phyloP scores from a whole-genome alignment of 2,113 vertebrate species.

The Motacilla alba region DNA sequence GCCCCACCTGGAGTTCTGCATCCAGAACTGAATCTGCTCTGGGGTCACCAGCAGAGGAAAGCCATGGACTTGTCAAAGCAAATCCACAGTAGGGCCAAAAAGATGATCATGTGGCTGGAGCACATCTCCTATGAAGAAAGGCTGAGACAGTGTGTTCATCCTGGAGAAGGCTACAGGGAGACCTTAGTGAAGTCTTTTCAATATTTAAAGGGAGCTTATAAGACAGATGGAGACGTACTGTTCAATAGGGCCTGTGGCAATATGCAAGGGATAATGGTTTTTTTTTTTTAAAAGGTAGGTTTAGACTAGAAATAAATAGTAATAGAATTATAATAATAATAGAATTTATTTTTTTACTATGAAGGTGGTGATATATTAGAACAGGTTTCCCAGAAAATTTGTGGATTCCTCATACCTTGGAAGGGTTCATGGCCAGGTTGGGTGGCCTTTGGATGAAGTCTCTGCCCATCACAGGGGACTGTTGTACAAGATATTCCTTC shows the following conservation, averaged over 20 bases:
- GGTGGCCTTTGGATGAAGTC: background rate
- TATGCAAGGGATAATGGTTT: background rate
- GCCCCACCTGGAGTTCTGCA: no score
- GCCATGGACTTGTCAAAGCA: accelerated
- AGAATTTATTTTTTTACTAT: background rate
- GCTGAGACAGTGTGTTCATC: background rate
- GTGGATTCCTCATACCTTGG: background rate
- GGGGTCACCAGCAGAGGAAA: background rate
- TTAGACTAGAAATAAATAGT: background rate
- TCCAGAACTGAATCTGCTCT: background rate
- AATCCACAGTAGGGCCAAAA: background rate
- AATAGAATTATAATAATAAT: no score
- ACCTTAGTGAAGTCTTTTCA: background rate
- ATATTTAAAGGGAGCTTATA: background rate
- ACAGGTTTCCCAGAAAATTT: background rate
- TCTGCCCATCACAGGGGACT: background rate
- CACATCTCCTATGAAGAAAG: background rate
- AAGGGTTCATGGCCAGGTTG: accelerated
- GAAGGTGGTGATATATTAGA: accelerated
- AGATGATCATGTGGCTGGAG: background rate
- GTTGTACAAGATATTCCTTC: background rate
- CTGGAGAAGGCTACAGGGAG: background rate
- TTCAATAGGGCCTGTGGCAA: background rate
- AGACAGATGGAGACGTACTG: background rate
- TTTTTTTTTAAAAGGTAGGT: background rate